Evolutionary conservation across 2,113 vertebrate species (phyloP).

Genomic region (Alethe diademata): DNA sequence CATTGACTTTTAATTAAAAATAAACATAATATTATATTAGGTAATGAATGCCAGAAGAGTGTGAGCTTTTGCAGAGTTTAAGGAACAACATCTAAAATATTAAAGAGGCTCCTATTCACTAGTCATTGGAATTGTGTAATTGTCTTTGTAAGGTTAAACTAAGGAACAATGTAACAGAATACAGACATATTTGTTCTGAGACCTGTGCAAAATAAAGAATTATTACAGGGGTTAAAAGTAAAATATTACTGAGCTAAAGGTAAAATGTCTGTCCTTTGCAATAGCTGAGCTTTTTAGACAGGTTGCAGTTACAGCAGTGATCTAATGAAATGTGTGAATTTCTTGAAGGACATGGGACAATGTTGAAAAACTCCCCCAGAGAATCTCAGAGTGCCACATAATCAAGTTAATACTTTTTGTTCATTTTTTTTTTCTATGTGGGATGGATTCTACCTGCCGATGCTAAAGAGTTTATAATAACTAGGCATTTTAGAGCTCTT

Average conservation of each 20-base stretch:
- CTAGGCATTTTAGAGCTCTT: background rate
- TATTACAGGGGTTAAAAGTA: background rate
- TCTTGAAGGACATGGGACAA: background rate
- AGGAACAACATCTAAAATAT: background rate
- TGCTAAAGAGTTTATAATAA: background rate
- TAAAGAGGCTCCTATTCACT: background rate
- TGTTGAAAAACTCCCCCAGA: background rate
- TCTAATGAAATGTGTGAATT: background rate
- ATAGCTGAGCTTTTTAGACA: background rate
- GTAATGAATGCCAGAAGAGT: background rate
- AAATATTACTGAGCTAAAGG: background rate
- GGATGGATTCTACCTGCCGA: background rate
- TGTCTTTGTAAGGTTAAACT: background rate
- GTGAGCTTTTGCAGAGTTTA: background rate
- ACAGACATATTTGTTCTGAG: background rate
- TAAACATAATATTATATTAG: background rate
- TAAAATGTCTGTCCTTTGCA: background rate
- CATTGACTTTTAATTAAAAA: background rate
- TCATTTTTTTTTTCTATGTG: background rate
- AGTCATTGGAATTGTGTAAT: background rate
- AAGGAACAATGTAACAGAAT: background rate
- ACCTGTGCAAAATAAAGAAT: background rate
- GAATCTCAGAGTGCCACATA: background rate
- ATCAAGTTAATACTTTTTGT: background rate
- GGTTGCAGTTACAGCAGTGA: background rate